Base-by-base conservation (phyloP, 92 coral and sea anemone genomes). In the Epizoanthus scotinus region DNA sequence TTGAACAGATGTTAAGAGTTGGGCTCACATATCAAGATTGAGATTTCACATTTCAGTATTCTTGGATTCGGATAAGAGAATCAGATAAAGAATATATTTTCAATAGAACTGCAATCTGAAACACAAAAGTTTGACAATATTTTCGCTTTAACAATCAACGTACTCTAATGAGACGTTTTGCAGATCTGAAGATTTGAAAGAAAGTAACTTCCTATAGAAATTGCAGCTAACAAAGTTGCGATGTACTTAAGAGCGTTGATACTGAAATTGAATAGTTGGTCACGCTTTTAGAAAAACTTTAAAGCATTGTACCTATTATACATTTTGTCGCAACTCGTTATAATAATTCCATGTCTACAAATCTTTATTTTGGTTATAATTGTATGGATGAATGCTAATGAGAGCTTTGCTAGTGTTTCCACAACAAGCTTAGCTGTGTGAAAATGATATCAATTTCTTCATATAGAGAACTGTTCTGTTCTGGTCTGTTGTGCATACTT, bases 1-100 rank as follows among this genome's bases (percentile, higher is more conserved):
- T 59, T 59, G 68, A 75, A 75, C 81, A 75, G 81, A 75, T 75
- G 52, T 47, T 2, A 47, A 47, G 52, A 47, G 52, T 47, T 47
- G 81, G 66, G 44, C 21, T n/a, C 81, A 58, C 81, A 34, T 54
- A 53, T 75, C 44, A 38, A 75, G 19, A 49, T 55, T 58, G 61
- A 75, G 38, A 75, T 28, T 27, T 29, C 7, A 15, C 20, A 15
- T 14, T 29, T 64, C n/a, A 10, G 20, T 20, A 38, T 28, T 64
- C 31, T 29, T 44, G 52, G 52, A 44, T 64, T 64, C 14, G 6
- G 21, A 3, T 27, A 6, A 18, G 8, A 17, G 36, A 7, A 15
- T 9, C 2, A 20, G 20, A 29, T 25, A 2, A 28, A 17, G 36
- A 17, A 9, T 19, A 25, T 20, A 29, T 29, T 64, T 64, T 29